These are phyloP conservation scores for Dendrolimus houi DNA, from an alignment of 2,888 invertebrate species.

Conservation along the genomic window DNA sequence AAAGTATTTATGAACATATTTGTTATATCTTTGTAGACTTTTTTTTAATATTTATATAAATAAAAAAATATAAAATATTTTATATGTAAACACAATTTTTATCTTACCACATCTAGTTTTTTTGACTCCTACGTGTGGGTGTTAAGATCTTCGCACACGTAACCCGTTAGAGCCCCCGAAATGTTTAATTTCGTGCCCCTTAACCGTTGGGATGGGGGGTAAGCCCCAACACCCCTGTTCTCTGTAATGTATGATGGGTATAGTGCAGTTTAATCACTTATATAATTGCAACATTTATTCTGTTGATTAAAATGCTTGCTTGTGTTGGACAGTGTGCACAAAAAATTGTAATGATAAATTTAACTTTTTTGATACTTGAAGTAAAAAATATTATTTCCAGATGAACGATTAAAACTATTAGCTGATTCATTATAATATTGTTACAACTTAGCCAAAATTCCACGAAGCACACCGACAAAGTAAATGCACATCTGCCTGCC, in stretches of 20 bases:
- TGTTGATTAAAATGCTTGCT: slow-evolving; percentile 70
- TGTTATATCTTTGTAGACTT: too few species aligned
- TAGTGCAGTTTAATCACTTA: slow-evolving; percentile 72
- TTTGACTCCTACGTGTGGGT: slow-evolving; percentile 21
- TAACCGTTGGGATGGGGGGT: slow-evolving; percentile 21
- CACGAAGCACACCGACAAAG: too few species aligned
- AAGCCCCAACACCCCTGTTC: slow-evolving; percentile 15
- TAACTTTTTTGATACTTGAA: too few species aligned
- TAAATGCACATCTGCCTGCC: too few species aligned
- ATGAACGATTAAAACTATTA: too few species aligned
- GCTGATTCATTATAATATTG: too few species aligned
- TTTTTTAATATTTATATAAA: too few species aligned
- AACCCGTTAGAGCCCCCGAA: slow-evolving; percentile 63
- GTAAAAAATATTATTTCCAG: too few species aligned
- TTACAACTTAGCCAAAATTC: too few species aligned
- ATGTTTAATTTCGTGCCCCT: slow-evolving; percentile 61
- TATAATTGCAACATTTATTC: slow-evolving; percentile 72
- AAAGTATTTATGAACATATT: too few species aligned
- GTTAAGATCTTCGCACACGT: slow-evolving; percentile 58
- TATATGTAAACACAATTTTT: neutral
- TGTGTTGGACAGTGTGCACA: slow-evolving; percentile 37
- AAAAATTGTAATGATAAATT: slow-evolving; percentile 4
- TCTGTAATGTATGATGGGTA: slow-evolving; percentile 60
- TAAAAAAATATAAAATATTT: too few species aligned
- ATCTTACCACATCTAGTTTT: slow-evolving; percentile 26